Evolutionary conservation across 2,797 vertebrate genomes (phyloP).

Genomic region (Argya squamiceps): DNA sequence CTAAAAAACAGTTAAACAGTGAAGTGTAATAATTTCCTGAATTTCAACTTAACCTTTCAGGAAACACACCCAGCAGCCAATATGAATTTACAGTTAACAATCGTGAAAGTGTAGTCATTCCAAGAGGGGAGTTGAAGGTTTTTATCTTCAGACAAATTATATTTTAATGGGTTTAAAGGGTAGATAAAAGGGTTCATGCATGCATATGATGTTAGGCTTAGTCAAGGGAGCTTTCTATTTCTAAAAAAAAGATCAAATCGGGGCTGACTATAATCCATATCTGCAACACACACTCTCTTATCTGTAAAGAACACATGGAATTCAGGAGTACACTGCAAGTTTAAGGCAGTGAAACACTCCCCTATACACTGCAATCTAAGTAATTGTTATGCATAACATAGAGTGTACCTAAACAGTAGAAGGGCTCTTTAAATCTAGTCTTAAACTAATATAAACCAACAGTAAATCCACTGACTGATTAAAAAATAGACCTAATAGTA

Average conservation of each 20-base stretch:
- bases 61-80: background rate
- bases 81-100: background rate
- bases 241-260: background rate
- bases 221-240: background rate
- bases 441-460: background rate
- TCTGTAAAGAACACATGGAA: background rate
- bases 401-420: background rate
- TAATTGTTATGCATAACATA: background rate
- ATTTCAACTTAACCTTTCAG: background rate
- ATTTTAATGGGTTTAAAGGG: background rate
- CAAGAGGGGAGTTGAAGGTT: background rate
- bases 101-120: background rate
- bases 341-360: background rate
- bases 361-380: background rate
- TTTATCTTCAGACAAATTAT: background rate
- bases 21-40: conserved; percentile 9
- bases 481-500: background rate
- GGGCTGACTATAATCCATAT: background rate
- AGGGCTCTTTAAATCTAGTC: background rate
- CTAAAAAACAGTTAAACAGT: background rate
- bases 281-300: background rate
- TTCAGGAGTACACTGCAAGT: background rate
- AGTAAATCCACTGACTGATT: background rate
- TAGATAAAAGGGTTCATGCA: background rate
- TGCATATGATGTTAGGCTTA: background rate